A percentile compares a stretch with the other conserved stretches of the same genome.
These are phyloP conservation scores for Thalassoma bifasciatum DNA, from an alignment of 2,113 vertebrate species.

Conservation along the genomic window DNA sequence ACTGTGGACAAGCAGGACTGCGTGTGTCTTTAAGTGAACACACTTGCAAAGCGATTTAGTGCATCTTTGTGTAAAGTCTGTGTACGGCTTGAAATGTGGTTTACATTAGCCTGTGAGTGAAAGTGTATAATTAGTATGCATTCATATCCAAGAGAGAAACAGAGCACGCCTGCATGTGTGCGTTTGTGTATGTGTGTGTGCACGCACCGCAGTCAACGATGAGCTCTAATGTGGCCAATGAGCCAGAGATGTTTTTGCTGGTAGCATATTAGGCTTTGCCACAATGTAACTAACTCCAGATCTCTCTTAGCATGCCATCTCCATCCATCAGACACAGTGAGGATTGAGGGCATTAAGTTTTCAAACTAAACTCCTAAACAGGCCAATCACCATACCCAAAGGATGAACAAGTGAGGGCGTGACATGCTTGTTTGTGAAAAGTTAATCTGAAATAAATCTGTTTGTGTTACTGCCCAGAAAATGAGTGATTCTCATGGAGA, in stretches of 20 bases:
- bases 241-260: conserved; percentile 71
- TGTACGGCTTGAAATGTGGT: conserved; percentile 30
- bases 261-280: conserved; percentile 62
- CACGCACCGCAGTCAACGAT: conserved; percentile 31
- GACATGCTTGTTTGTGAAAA: conserved; percentile 38
- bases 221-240: conserved; percentile 61
- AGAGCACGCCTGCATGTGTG: background rate
- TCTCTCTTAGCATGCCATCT: conserved; percentile 43
- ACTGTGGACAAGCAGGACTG: conserved; percentile 16
- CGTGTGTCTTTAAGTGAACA: conserved; percentile 19
- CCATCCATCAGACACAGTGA: conserved; percentile 52
- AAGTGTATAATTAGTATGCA: conserved; percentile 59
- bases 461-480: conserved; percentile 25
- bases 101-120: conserved; percentile 31
- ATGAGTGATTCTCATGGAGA: conserved; percentile 4
- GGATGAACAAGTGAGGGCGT: conserved; percentile 36
- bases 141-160: conserved; percentile 32
- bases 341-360: conserved; percentile 31
- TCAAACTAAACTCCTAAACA: conserved; percentile 37
- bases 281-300: conserved; percentile 71
- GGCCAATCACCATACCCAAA: conserved; percentile 23
- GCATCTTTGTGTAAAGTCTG: conserved; percentile 40
- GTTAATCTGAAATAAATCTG: conserved; percentile 24
- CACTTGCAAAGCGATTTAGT: conserved; percentile 22
- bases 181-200: conserved; percentile 26